Evolutionary conservation across 2,797 vertebrate genomes (phyloP), one percentile per base, ranked within the genome.

Genomic region (Acestrorhynchus altus): DNA sequence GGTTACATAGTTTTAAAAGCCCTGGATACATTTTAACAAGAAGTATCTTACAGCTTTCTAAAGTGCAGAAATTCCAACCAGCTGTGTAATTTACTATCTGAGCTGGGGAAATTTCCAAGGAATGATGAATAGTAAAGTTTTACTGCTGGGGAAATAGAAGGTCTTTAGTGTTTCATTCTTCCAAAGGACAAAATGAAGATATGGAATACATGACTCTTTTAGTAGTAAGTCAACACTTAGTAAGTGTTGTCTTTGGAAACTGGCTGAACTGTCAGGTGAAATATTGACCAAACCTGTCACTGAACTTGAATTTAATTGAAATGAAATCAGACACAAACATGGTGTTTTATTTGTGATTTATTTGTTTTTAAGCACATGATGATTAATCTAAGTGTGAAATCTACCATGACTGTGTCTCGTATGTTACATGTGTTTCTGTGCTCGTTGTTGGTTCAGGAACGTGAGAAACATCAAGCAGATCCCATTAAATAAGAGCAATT

Each of bases 201-300:
- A n/a, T n/a, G n/a, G n/a, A n/a, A 60, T 35, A 1, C 35, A 35
- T 35, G 28, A 15, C 4, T 5, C 15, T 8, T 35, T 35, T 35
- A 42, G 35, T 7, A 42, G 39, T 7, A 40, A 73, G 24, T 52
- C 2, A 35, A 9, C n/a, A 28, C 28, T 6, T 6, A 35, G 2
- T 35, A 57, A 26, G 11, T 49, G 22, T 49, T 66, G 52, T 20
- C 68, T 49, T 47, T 31, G 47, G 26, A 39, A 63, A 69, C 35
- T 1, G 12, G 12, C 46, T 67, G 72, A 63, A 67, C 8, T 40
- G 11, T 47, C n/a, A 74, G 16, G 70, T 82, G 22, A 82, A 77
- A 80, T 72, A 82, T 82, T 80, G 28, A 77, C 71, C 22, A 67
- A 72, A 60, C 20, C 71, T 46, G 72, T 6, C 4, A 4, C 44